A percentile compares a stretch with the other conserved stretches of the same genome.
phyloP scores from a whole-genome alignment of 2,888 invertebrate genomes.

The Drosophila fungiperda region DNA sequence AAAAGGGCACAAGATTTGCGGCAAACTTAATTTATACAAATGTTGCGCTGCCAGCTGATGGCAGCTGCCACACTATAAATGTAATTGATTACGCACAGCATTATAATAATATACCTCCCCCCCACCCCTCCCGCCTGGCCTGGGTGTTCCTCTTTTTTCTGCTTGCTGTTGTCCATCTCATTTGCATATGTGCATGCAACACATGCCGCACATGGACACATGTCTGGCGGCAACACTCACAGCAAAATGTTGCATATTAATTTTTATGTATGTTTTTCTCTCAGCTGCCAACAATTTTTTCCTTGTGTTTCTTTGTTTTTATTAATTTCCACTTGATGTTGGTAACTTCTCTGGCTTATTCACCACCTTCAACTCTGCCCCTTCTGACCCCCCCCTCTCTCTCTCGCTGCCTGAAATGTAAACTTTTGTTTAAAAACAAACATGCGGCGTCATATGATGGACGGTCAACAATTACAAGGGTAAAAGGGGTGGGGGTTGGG shows the following conservation, averaged over 20 bases:
- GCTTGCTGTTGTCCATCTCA: constrained; percentile 31
- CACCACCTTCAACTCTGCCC: background rate
- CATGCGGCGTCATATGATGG: constrained; percentile 63
- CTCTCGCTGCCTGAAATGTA: constrained; percentile 33
- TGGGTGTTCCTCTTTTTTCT: background rate
- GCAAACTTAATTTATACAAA: constrained; percentile 77
- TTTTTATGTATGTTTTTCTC: constrained; percentile 52
- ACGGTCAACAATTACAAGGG: constrained; percentile 67
- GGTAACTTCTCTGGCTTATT: constrained; percentile 32
- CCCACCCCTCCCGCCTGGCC: background rate
- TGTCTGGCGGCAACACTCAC: constrained; percentile 49
- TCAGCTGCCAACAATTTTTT: constrained; percentile 34
- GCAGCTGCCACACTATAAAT: constrained; percentile 69
- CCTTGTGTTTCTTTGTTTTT: constrained; percentile 21
- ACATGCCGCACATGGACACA: constrained; percentile 56
- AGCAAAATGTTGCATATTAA: constrained; percentile 74
- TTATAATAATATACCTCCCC: constrained; percentile 36
- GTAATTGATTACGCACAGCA: constrained; percentile 74
- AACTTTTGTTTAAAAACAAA: constrained; percentile 74
- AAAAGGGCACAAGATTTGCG: constrained; percentile 18
- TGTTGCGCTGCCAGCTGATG: constrained; percentile 70
- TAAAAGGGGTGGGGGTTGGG: background rate
- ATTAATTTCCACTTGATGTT: constrained; percentile 71
- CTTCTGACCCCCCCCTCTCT: background rate
- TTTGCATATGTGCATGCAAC: constrained; percentile 67